Evolutionary conservation across 2,113 vertebrate genomes (phyloP).

Genomic region (Pholis gunnellus): DNA sequence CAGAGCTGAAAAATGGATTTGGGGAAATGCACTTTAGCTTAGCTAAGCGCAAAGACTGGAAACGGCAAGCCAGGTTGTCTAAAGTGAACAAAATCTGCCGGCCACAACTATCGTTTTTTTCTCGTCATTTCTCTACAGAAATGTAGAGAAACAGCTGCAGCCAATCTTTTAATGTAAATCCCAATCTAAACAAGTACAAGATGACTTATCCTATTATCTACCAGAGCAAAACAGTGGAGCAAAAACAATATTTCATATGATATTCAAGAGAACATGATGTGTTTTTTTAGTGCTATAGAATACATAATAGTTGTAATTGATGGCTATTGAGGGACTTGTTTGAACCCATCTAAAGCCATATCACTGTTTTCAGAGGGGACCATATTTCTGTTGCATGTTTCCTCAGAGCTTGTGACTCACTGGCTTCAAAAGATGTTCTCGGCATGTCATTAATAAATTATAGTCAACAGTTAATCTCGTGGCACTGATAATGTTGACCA

Average conservation of each 20-base stretch:
- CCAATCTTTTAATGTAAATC: background rate
- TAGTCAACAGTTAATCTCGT: slow-evolving; percentile 13
- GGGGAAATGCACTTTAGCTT: background rate
- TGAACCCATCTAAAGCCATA: background rate
- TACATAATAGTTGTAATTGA: background rate
- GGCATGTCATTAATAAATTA: slow-evolving; percentile 25
- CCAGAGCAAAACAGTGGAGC: background rate
- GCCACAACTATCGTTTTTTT: background rate
- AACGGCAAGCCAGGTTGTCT: background rate
- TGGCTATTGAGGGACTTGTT: background rate
- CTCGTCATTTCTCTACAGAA: background rate
- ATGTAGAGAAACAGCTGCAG: no score
- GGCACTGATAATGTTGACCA: slow-evolving; percentile 32
- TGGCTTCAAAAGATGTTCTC: slow-evolving; percentile 53
- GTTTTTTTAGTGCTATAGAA: background rate
- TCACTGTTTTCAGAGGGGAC: background rate
- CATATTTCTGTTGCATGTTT: slow-evolving; percentile 18
- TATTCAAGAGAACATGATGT: background rate
- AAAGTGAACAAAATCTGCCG: background rate
- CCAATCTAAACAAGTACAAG: background rate
- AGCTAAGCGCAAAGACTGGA: slow-evolving; percentile 4
- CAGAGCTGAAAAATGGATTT: background rate
- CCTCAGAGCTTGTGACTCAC: slow-evolving; percentile 31
- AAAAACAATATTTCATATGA: background rate
- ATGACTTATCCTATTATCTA: background rate